Percentiles rank a stretch among this genome's conserved stretches.
These are phyloP conservation scores for Reticulitermes speratus DNA, from an alignment of 1,140 invertebrate species.

Conservation along the genomic window DNA sequence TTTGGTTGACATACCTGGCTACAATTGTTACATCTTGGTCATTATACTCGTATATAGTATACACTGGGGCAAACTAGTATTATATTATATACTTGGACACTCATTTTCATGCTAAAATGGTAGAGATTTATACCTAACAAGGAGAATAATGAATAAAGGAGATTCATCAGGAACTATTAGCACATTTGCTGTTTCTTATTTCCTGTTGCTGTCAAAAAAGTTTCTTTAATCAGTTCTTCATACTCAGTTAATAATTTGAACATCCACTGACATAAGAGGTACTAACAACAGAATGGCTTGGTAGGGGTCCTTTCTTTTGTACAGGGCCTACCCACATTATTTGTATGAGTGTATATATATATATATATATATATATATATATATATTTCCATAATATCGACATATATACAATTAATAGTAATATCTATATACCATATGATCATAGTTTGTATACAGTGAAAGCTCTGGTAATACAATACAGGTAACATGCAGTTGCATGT, in stretches of 20 bases:
- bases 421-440: slow-evolving; percentile 19
- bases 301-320: slow-evolving; percentile 22
- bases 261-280: background rate
- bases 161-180: slow-evolving; percentile 18
- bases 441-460: slow-evolving; percentile 28
- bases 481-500: background rate
- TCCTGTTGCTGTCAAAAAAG: background rate
- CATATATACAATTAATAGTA: slow-evolving; percentile 20
- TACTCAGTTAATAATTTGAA: background rate
- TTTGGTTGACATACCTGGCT: slow-evolving; percentile 13
- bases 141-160: slow-evolving; percentile 5
- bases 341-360: background rate
- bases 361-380: slow-evolving; percentile 26
- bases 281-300: slow-evolving; percentile 13
- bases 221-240: slow-evolving; percentile 13
- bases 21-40: slow-evolving; percentile 2
- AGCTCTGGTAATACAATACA: slow-evolving; percentile 20
- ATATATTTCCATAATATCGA: slow-evolving; percentile 27
- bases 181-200: background rate
- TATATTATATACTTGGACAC: background rate
- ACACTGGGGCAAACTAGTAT: background rate
- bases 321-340: slow-evolving; percentile 28
- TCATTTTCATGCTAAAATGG: background rate
- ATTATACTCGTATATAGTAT: background rate
- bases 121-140: slow-evolving; percentile 1